Evolutionary conservation across 2,888 invertebrate species (phyloP), one percentile per base, ranked within the genome.

Genomic region (Nowickia ferox): DNA sequence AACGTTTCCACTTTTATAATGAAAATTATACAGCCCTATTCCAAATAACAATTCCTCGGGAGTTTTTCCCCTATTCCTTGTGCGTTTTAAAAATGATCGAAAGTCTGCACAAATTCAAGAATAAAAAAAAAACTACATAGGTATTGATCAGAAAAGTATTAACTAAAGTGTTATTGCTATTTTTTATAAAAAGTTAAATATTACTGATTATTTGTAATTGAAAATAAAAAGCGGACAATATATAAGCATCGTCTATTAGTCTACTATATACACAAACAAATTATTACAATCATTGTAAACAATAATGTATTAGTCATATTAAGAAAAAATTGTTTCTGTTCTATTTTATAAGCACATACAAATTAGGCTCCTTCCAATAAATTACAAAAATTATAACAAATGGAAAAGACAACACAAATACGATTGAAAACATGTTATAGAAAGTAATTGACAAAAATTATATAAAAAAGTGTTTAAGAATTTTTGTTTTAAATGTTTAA

Each of bases 321-420:
- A 30, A 22, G 17, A 79, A 63, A 46, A 63, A 71, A 42, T 72
- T 72, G 72, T 59, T 57, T 77, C 38, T 66, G 57, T 13, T 46
- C 46, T 17, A 61, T 77, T 68, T 57, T 69, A 42, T 72, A 82
- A 76, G 63, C 75, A 76, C 76, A 82, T 65, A 76, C 82, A 82
- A 55, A 82, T 71, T 82, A 82, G 76, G 76, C 82, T 82, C 82
- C 82, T 69, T 63, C 42, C 30, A 81, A 74, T 61, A 40, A 69
- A 76, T 53, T 69, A 69, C 53, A 44, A 53, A 51, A 77, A 78
- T 10, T 51, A 38, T 46, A 42, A n/a, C 1, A 65, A 42, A 42
- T 38, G 4, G 19, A 69, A 75, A 61, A 15, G 59, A 69, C 61
- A 68, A 75, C 61, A 81, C 59, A 69, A 81, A 68, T 40, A 9